These are phyloP conservation scores for Planococcus citri DNA, from an alignment of 1,140 invertebrate species.

Conservation along the genomic window DNA sequence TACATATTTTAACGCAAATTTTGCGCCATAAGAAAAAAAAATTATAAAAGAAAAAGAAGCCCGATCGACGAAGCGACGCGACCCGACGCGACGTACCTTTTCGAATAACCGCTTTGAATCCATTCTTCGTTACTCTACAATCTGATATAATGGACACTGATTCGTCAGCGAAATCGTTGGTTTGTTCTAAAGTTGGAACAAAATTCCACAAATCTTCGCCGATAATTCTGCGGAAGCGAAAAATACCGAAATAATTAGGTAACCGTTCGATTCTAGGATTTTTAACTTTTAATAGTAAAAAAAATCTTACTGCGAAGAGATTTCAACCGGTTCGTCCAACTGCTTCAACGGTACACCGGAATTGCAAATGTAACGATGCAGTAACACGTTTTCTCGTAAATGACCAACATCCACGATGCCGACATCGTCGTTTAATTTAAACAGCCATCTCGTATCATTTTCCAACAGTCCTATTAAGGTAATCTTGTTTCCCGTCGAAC, in stretches of 20 bases:
- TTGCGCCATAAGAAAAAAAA: background rate
- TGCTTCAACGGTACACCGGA: constrained; percentile 25
- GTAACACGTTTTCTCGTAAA: constrained; percentile 27
- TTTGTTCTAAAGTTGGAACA: constrained; percentile 24
- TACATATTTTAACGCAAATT: background rate
- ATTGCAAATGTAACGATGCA: constrained; percentile 24
- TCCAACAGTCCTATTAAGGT: constrained; percentile 18
- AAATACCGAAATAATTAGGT: too few species aligned
- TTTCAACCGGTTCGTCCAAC: constrained; percentile 24
- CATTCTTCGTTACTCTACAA: constrained; percentile 28
- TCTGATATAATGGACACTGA: constrained; percentile 25
- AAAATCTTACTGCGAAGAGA: constrained; percentile 21
- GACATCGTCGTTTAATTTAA: constrained; percentile 21
- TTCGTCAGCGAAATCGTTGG: constrained; percentile 22
- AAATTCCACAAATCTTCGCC: constrained; percentile 25
- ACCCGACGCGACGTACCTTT: background rate
- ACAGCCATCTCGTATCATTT: constrained; percentile 20
- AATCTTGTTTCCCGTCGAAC: background rate
- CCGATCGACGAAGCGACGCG: background rate
- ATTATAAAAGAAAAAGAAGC: background rate
- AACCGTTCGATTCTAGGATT: background rate
- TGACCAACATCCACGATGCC: constrained; percentile 23
- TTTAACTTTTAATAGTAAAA: constrained; percentile 4
- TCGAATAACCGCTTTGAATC: constrained; percentile 25
- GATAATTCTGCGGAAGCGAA: constrained; percentile 24